Evolutionary conservation across 2,113 vertebrate species (phyloP), one percentile per base, ranked within the genome.

Genomic region (Progne subis): DNA sequence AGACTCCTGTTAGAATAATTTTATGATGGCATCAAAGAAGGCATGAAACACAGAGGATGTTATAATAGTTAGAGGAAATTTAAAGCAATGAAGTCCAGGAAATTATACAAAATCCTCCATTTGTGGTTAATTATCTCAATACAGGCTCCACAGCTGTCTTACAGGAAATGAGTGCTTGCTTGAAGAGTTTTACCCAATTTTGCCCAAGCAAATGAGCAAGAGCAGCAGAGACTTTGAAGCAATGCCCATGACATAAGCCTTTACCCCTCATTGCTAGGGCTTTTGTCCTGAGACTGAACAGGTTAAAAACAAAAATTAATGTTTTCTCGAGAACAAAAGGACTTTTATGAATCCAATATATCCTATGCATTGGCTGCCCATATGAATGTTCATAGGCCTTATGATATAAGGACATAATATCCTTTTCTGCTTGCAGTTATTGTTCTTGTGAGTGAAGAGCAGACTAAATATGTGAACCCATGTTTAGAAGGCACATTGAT

Each of bases 41-140:
- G 43, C 67, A 74, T 29, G 80, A 81, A 88, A 55, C 18, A 72
- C 37, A 67, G 86, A 94, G 55, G 34, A 94, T 83, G 39, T 46
- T 78, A 70, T 37, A 86, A 84, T 74, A 63, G 86, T 67, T 55
- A 86, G 60, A 84, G 83, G 72, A 91, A 94, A 92, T 94, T 79
- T 84, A 95, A 86, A 29, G 39, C 39, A 92, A 86, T 84, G 32
- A 91, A 91, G 25, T 63, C 84, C 72, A 89, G 82, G 91, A 96
- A 96, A 94, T 94, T 34, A 82, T 79, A 92, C 57, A 68, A 75
- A 93, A 71, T 56, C 20, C 34, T 85, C 57, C 53, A 71, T 93
- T 94, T 88, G 23, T 49, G 43, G 61, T 52, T 64, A 76, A 88
- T 92, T 92, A 69, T 64, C 57, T 76, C 75, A 71, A 64, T 63